Conservation (phyloP, 2,888 invertebrate species). For the Geophilus truncorum region DNA sequence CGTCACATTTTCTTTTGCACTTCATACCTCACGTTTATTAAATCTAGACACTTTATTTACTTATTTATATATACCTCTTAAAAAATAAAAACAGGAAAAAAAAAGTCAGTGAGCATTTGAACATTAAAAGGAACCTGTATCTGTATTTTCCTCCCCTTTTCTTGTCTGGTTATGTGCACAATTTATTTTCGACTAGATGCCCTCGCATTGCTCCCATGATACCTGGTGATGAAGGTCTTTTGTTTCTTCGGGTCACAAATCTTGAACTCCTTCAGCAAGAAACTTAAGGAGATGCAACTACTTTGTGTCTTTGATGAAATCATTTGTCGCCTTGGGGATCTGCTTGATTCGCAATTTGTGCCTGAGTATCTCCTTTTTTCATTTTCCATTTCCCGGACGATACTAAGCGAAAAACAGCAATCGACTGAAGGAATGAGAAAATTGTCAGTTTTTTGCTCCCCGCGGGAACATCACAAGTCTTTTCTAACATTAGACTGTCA, state of each 20-base stretch:
- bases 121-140: neutral
- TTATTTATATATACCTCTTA: neutral
- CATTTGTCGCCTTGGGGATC: neutral
- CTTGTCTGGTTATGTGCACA: neutral
- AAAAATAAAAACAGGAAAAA: no score
- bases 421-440: no score
- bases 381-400: neutral
- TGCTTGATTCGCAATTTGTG: neutral
- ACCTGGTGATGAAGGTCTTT: neutral
- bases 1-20: neutral
- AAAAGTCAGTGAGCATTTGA: neutral
- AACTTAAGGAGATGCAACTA: neutral
- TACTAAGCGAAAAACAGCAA: neutral
- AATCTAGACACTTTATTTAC: neutral
- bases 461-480: neutral
- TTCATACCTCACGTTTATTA: neutral
- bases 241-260: neutral
- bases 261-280: neutral
- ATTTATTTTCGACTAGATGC: conserved; percentile 18
- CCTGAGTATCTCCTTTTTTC: neutral
- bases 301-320: neutral
- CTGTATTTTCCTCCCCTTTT: neutral
- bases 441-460: conserved; percentile 5
- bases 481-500: neutral
- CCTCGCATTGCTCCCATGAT: neutral